Conservation (phyloP, 2,797 vertebrate species). For the Alcedo quadribrachys region DNA sequence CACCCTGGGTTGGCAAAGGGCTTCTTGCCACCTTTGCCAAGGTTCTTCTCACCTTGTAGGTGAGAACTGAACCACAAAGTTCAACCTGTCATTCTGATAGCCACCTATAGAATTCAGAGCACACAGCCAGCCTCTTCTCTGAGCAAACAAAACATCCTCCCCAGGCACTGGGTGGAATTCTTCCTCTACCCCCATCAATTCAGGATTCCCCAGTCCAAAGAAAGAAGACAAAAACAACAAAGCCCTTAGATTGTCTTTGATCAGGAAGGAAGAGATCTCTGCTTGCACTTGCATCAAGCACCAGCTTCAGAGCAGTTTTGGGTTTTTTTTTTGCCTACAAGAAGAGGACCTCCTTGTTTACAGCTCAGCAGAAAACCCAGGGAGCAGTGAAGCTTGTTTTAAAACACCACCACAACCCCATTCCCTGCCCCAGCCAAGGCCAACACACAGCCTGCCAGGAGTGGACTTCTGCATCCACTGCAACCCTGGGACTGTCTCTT, state of each 20-base stretch:
- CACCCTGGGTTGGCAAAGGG: neutral
- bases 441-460: constrained; percentile 12
- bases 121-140: constrained; percentile 69
- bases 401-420: constrained; percentile 20
- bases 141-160: neutral
- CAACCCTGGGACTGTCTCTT: neutral
- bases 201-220: constrained; percentile 4
- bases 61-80: neutral
- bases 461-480: neutral
- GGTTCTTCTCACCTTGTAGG: neutral
- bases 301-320: neutral
- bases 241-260: neutral
- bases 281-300: neutral
- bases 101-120: constrained; percentile 65
- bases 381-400: constrained; percentile 18
- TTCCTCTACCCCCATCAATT: neutral
- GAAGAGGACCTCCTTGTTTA: constrained; percentile 21
- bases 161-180: neutral
- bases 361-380: constrained; percentile 34
- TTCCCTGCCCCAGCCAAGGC: neutral
- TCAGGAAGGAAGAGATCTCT: constrained; percentile 5
- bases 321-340: neutral
- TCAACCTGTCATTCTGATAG: constrained; percentile 12
- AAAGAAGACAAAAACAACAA: neutral
- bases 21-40: constrained; percentile 14